A percentile compares a stretch with the other conserved stretches of the same genome.
Conservation (phyloP, 2,113 vertebrate species). For the Lota lota region DNA sequence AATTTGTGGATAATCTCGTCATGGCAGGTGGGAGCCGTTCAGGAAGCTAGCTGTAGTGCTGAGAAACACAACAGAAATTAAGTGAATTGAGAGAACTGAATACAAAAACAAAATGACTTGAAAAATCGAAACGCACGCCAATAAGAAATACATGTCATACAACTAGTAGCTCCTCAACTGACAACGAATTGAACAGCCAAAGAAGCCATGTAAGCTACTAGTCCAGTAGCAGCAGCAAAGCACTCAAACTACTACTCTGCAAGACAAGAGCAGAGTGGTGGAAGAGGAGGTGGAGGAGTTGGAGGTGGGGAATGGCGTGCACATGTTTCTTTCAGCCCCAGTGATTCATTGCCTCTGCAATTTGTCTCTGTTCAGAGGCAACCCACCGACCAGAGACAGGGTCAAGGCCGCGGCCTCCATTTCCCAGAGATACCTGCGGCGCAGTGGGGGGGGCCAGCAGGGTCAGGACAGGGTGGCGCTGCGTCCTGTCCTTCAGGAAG, state of each 20-base stretch:
- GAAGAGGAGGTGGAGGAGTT: not conserved
- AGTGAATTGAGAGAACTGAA: no score
- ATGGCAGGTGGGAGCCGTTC: conserved; percentile 26
- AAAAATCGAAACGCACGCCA: no score
- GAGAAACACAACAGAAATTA: no score
- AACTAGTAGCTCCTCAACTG: no score
- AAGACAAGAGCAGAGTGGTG: no score
- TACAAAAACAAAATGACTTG: no score
- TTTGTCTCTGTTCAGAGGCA: conserved; percentile 46
- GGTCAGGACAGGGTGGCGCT: conserved; percentile 56
- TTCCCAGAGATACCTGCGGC: conserved; percentile 51
- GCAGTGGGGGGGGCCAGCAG: conserved; percentile 40
- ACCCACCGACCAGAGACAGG: conserved; percentile 49
- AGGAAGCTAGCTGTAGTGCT: no score
- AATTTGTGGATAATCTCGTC: conserved; percentile 47
- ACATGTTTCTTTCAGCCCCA: conserved; percentile 11
- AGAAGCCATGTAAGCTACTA: no score
- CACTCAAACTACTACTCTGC: no score
- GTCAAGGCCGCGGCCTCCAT: conserved; percentile 66
- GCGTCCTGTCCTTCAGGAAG: conserved; percentile 55
- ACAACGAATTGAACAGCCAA: no score
- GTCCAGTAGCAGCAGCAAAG: no score
- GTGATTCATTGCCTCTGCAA: conserved; percentile 54
- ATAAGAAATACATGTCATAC: no score
- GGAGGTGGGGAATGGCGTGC: not conserved